Percentiles rank a stretch among this genome's conserved stretches.
Evolutionary conservation across 2,113 vertebrate species (phyloP).

Genomic region (Ictidomys tridecemlineatus): DNA sequence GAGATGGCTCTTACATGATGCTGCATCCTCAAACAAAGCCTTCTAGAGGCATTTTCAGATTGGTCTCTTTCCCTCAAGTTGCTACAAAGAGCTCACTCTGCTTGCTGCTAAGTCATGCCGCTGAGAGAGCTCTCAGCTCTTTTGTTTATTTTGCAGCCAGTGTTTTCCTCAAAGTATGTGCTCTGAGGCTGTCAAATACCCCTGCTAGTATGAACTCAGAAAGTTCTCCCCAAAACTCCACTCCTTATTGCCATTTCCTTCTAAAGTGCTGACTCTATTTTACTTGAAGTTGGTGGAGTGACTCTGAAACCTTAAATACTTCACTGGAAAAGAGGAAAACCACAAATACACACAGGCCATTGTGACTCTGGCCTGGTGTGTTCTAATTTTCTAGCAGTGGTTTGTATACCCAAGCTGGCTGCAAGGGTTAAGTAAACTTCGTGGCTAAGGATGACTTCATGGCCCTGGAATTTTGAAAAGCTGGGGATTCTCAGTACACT

Average conservation of each 20-base stretch:
- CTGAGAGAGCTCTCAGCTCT: neutral
- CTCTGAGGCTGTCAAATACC: conserved; percentile 41
- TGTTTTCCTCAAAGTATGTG: conserved; percentile 49
- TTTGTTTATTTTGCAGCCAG: conserved; percentile 42
- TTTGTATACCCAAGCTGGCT: conserved; percentile 59
- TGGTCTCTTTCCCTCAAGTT: conserved; percentile 54
- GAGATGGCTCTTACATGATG: conserved; percentile 64
- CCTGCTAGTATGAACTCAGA: conserved; percentile 70
- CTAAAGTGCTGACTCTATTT: conserved; percentile 68
- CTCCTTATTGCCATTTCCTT: conserved; percentile 74
- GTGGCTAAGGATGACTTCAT: conserved; percentile 62
- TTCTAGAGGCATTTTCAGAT: conserved; percentile 63
- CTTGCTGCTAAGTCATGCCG: neutral
- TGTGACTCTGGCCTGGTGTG: conserved; percentile 68
- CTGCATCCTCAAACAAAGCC: conserved; percentile 73
- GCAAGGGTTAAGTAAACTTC: conserved; percentile 71
- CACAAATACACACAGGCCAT: conserved; percentile 66
- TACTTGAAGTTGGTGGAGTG: conserved; percentile 72
- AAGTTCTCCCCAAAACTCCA: conserved; percentile 46
- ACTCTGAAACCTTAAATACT: conserved; percentile 67
- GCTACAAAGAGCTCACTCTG: conserved; percentile 18
- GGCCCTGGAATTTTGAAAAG: conserved; percentile 74
- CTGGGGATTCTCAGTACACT: conserved; percentile 39
- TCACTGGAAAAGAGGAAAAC: conserved; percentile 72
- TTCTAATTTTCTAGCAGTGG: conserved; percentile 70